These are phyloP conservation scores for Leucozona laternaria DNA, from an alignment of 2,888 invertebrate genomes.

Conservation along the genomic window DNA sequence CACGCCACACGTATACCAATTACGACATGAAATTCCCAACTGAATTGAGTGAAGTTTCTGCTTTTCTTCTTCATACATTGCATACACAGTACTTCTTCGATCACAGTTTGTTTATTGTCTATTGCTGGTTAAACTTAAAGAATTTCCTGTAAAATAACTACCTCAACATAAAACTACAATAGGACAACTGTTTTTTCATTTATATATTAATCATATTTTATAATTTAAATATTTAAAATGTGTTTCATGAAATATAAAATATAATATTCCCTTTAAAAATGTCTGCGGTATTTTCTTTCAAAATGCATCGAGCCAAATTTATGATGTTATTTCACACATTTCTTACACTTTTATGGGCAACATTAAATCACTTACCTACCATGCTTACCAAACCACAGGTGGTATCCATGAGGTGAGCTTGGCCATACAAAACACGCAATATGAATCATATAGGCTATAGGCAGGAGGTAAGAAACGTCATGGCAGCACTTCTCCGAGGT, in stretches of 20 bases:
- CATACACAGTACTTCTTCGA: too few relatives aligned
- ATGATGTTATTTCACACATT: neutral
- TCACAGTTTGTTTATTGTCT: too few relatives aligned
- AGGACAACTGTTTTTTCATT: too few relatives aligned
- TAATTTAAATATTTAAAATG: too few relatives aligned
- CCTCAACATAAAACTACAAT: too few relatives aligned
- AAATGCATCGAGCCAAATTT: neutral
- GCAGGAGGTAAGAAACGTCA: neutral
- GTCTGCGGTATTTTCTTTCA: neutral
- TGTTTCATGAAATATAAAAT: neutral
- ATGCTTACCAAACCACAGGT: neutral
- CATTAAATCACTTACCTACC: neutral
- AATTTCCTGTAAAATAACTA: too few relatives aligned
- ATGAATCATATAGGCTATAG: neutral
- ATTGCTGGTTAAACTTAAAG: too few relatives aligned
- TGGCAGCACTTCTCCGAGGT: constrained; percentile 33
- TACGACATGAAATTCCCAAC: too few relatives aligned
- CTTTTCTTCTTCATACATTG: too few relatives aligned
- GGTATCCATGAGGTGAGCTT: neutral
- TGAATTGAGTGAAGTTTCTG: too few relatives aligned
- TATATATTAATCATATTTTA: too few relatives aligned
- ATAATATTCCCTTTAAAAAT: neutral
- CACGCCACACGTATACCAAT: too few relatives aligned
- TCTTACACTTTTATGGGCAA: neutral
- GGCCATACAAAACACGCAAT: neutral